Evolutionary conservation across 2,797 vertebrate genomes (phyloP), one percentile per base, ranked within the genome.

Genomic region (Tachyglossus aculeatus): DNA sequence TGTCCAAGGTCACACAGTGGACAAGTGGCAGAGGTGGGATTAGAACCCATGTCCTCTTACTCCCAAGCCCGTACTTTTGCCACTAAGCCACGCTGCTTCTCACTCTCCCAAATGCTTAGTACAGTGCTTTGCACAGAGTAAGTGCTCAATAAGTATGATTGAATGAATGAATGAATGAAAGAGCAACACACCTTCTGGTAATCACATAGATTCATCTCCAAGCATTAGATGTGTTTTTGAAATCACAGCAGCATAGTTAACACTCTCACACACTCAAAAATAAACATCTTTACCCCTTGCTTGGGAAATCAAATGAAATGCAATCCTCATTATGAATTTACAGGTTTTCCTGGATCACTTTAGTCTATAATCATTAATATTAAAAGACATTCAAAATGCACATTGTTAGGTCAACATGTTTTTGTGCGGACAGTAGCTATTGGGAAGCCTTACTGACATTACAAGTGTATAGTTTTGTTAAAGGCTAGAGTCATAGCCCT

Each of bases 401-500:
- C 22, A 18, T 62, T 39, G 31, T 72, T 44, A 61, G 58, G 62
- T 71, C 31, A 14, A 44, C 50, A 51, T n/a, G 54, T 47, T 48
- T 64, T 38, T 61, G 58, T 33, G 45, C 63, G 52, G 67, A 68
- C 67, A 29, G 54, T 45, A 54, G 33, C 61, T 71, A 61, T 24
- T 27, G 25, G 60, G 57, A 43, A 65, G 45, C 51, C 56, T 33
- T 19, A 38, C 22, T 53, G 67, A 74, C 77, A 73, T 13, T 65
- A 65, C 65, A 48, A 67, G 66, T 33, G 39, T 61, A 41, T 39
- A 50, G 31, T 52, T 74, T 67, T 74, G 71, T 74, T 67, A 38
- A 19, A 67, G 44, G 58, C 31, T 44, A 56, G 55, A 80, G 59
- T 51, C 69, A 77, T 75, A 56, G 71, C 74, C 71, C 74, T 73